Evolutionary conservation across 2,888 invertebrate species (phyloP), one percentile per base, ranked within the genome.

Genomic region (Parascotia fuliginaria): DNA sequence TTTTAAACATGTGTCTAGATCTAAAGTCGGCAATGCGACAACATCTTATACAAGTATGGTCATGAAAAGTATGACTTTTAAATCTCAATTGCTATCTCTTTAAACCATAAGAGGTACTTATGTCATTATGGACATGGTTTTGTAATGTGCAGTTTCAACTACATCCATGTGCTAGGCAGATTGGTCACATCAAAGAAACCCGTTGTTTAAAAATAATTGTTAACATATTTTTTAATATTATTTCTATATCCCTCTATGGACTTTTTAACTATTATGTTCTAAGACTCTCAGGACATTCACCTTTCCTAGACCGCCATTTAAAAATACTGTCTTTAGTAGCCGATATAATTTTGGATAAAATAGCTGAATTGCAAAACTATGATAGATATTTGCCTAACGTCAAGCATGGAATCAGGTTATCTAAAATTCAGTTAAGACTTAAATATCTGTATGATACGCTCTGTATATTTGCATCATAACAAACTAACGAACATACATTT

Each of bases 41-140:
- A 24, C 7, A 38, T 45, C 55, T 55, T 67, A 63, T 3, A 65
- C 52, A 68, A 34, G 55, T 45, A 55, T 48, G 31, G 16, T 38
- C 45, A 36, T 63, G 44, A 42, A 52, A 61, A 51, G 51, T 45
- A 48, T 42, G 16, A 19, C 45, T 51, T 59, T 44, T 44, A 55
- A 53, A 66, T 64, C 60, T 60, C 42, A 51, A 63, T 56, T 56
- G 60, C 54, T 60, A 60, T 65, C 63, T 60, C 34, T 45, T 58
- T 39, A 41, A 57, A 62, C 42, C 47, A 42, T 56, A 37, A 24
- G 53, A 49, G 56, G 44, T 40, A 63, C 53, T n/a, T 65, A 62
- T 56, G 55, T 44, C 37, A 52, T 62, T 16, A 29, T 41, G 13
- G 50, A 44, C 48, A 62, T 49, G 39, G 46, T 59, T 55, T 65